Evolutionary conservation across 2,797 vertebrate species (phyloP), one percentile per base, ranked within the genome.

Genomic region (Spinus pinus): DNA sequence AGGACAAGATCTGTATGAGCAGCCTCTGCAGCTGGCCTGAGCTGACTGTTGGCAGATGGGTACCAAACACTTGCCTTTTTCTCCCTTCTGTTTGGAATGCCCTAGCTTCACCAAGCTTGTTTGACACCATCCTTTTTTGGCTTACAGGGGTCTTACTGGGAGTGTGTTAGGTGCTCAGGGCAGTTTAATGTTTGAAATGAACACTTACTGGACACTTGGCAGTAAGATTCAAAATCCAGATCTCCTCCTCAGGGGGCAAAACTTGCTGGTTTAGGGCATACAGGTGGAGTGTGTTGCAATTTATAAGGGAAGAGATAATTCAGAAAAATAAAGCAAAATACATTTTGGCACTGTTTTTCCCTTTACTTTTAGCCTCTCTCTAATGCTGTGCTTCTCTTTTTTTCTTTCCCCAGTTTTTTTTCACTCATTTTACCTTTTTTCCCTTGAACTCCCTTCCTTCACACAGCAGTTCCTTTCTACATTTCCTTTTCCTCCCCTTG

Each of bases 181-280:
- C 42, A 75, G 35, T 79, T 81, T 33, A 57, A 20, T 31, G 24
- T 56, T 33, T 74, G 49, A 58, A 49, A 31, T 74, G 24, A 75
- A 65, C 1, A 0, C 50, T 72, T 23, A 1, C 17, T 0, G 0
- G 31, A 50, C 24, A 37, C 18, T 41, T 75, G 17, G 22, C 58
- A 84, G 33, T 73, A 58, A 73, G 58, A 58, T 66, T 79, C 66
- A 88, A 84, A 92, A 72, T 81, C 28, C 28, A 35, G 31, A 58
- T 62, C 47, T 88, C 21, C 7, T 88, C 11, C 24, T 92, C 17
- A 27, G 56, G 30, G 49, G 27, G 3, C 19, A 89, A 75, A 91
- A 65, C 56, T 66, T 78, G 12, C 39, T 77, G 31, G 10, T 88
- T 62, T 90, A 56, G 33, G 49, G 61, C 1, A 0, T 80, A 69